Base-by-base conservation (phyloP, 2,888 invertebrate genomes). In the Colostygia pectinataria region DNA sequence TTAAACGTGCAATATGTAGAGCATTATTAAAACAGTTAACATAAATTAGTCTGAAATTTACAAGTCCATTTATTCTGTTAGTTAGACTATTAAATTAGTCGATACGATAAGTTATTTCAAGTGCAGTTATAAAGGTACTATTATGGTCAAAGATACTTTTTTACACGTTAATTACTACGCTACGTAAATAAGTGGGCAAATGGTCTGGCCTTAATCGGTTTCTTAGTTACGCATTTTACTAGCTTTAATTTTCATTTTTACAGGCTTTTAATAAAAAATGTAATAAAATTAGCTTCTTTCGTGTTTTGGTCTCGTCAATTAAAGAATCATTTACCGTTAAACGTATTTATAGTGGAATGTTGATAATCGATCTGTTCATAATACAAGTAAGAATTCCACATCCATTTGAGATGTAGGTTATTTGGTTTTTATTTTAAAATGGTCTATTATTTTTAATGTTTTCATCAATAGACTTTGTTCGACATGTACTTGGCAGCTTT, bases 21-120 rank as follows among this genome's bases (percentile, higher is more conserved):
- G 47, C 52, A 51, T 51, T 37, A 45, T 55, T 51, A 36, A 31
- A 45, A 57, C 55, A 50, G 52, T 55, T 55, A 55, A 29, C 42
- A 42, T 32, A 9, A 15, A 36, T 39, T 44, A 34, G 44, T 54
- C 45, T 41, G 39, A 48, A 51, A 45, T 38, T 38, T 45, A 53
- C 38, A 40, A 49, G 41, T 41, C 12, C 51, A 45, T 55, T 55
- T 46, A 51, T 34, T 49, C 41, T 23, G 46, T 43, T 38, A 43
- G n/a, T 20, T 47, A 48, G 44, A 53, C 53, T 53, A 48, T 51
- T 45, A 27, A 45, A 40, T 51, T 33, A 45, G 39, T 43, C 48
- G 29, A 45, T 43, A 45, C 27, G 32, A 27, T 44, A 36, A 41
- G 37, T 43, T 27, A 48, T 57, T 52, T 24, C 29, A 40, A 40